Base-by-base conservation (phyloP, 2,888 invertebrate genomes). In the Eueremaeus valkanovi region DNA sequence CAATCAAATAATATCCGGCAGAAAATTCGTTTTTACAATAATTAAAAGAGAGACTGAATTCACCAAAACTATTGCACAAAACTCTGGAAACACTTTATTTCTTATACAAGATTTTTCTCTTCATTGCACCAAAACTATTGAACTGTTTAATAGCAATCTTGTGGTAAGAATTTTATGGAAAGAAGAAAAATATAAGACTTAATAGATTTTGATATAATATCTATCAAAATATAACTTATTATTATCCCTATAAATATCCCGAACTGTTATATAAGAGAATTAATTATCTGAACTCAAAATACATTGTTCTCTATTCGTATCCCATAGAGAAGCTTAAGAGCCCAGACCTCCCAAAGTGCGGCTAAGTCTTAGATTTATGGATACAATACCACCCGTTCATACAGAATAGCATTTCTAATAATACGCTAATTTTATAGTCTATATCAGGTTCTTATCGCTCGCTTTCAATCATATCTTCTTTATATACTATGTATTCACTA, bases 361-460 rank as follows among this genome's bases (percentile, higher is more conserved):
- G 42, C 13, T 27, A 55, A 55, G 21, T 6, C 55, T 13, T 55
- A n/a, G 21, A 55, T 27, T 27, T 24, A 55, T 27, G 55, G 24
- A 45, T 45, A 45, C 42, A 45, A 55, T 55, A 27, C 55, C 55
- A 55, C 27, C 55, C 55, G 24, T 55, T 55, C 21, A 21, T 55
- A 55, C 16, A 21, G 21, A 55, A n/a, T n/a, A 55, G 55, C 55
- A 55, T 55, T 24, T 11, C 42, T 45, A 45, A 45, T 55, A 55
- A 55, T 55, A 55, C 21, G n/a, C 27, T 55, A 55, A 55, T 55
- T 55, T 55, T 55, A 55, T 55, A 55, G 24, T 55, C 55, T 27
- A 55, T 55, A 55, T 45, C 42, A 45, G 42, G 42, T 45, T 45
- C 42, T 45, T 45, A 45, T 45, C 42, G 3, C n/a, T n/a, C n/a